Percentiles rank a stretch among this genome's conserved stretches.
Evolutionary conservation across 2,888 invertebrate species (phyloP).

Genomic region (Oxycera nigricornis): DNA sequence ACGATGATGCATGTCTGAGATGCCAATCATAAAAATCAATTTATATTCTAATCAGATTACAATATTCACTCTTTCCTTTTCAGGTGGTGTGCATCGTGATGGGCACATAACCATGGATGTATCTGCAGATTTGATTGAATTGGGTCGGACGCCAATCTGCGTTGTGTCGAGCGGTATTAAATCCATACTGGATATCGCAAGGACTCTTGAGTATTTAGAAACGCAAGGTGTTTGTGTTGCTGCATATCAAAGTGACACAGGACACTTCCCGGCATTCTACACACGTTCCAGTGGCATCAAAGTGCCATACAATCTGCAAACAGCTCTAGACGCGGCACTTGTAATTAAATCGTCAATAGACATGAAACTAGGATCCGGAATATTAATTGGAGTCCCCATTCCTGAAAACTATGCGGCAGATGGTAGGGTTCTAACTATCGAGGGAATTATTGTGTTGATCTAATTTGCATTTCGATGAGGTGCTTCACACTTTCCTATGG

Average conservation of each 20-base stretch:
- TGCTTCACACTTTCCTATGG: too few species aligned
- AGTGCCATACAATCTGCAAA: slow-evolving; percentile 74
- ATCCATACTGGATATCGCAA: slow-evolving; percentile 94
- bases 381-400: slow-evolving; percentile 90
- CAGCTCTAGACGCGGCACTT: slow-evolving; percentile 74
- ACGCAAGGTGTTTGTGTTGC: slow-evolving; percentile 94
- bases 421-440: too few species aligned
- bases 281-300: slow-evolving; percentile 73
- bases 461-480: too few species aligned
- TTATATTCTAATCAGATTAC: not conserved
- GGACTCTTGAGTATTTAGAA: slow-evolving; percentile 94
- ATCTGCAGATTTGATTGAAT: slow-evolving; percentile 92
- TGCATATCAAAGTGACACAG: slow-evolving; percentile 70
- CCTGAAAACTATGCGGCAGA: slow-evolving; percentile 74
- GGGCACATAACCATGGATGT: slow-evolving; percentile 89
- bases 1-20: too few species aligned
- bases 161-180: slow-evolving; percentile 97
- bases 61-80: slow-evolving; percentile 49
- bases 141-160: slow-evolving; percentile 84
- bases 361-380: slow-evolving; percentile 71
- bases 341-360: slow-evolving; percentile 67
- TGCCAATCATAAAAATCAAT: not conserved
- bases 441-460: too few species aligned
- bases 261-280: slow-evolving; percentile 94
- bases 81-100: slow-evolving; percentile 93